Base-by-base conservation (phyloP, 2,888 invertebrate genomes). In the Macaria liturata region DNA sequence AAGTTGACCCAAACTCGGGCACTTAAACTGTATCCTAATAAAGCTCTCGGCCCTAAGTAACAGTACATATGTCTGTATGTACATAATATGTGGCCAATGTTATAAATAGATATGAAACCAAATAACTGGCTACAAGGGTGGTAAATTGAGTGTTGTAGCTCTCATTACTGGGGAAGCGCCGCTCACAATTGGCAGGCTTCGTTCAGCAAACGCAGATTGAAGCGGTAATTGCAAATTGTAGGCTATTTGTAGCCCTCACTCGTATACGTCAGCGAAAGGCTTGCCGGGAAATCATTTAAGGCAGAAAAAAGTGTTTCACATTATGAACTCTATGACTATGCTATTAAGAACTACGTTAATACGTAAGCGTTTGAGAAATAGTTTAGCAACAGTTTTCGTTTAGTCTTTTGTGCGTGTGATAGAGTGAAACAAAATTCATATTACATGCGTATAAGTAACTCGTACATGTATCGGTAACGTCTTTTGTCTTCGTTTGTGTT, bases 171-270 rank as follows among this genome's bases (percentile, higher is more conserved):
- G 42, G 8, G 49, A 61, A 61, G 42, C 52, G 53, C 51, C 55
- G 42, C 51, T 55, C 50, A 56, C 59, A 62, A 62, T 61, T 52
- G 54, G 48, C 40, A 20, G 61, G 66, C 62, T 60, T 64, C 59
- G 47, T 43, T 55, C 42, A 58, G 58, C 52, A 47, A 49, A 32
- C 59, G 51, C 49, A 60, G 61, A 61, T 64, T 57, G 59, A 40
- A 61, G 59, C 54, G 56, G 57, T 57, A 57, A 59, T 62, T 53
- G 56, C 54, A 61, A 58, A 61, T 42, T 57, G 55, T 57, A 47
- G 54, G 52, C 49, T 61, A 57, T 62, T 57, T 57, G 54, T 51
- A 57, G 40, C 45, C 37, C 44, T 57, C 46, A 39, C 53, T 42
- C 47, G 8, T 42, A 46, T 53, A 54, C 47, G 46, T 46, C 46